Base-by-base conservation (phyloP, 92 coral and sea anemone genomes). In the Palythoa grandis region DNA sequence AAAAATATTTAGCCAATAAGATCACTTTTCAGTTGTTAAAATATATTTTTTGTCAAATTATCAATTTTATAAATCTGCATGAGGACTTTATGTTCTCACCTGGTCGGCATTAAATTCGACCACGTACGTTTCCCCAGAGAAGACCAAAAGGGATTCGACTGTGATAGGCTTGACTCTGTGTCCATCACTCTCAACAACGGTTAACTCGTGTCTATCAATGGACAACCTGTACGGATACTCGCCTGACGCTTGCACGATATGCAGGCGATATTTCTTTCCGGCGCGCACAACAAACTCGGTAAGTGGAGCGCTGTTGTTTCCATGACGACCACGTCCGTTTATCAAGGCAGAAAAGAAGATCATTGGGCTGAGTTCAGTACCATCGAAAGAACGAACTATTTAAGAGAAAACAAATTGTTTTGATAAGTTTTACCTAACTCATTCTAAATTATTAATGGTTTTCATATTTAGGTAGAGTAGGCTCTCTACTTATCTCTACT, bases 161-260 rank as follows among this genome's bases (percentile, higher is more conserved):
- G 37, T 75, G 12, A 82, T 72, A 3, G 95, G 95, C 54, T 89
- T 52, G 5, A 89, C 90, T 7, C 87, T 88, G 60, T 89, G 77
- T 2, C 95, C 95, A 83, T 92, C 92, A 52, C 86, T 74, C 84
- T 89, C 95, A 22, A 92, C 71, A 8, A 92, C 92, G 48, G 88
- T 89, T 11, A 92, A 57, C 67, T 86, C 56, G 58, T 92, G 95
- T 23, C 56, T 50, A 70, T 92, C 88, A 56, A 92, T 84, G 67
- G 93, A 91, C 25, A 91, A 76, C 83, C 93, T 63, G 50, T 76
- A 85, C 68, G 86, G 77, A 53, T 83, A 91, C 65, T 91, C 91
- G 9, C 67, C 52, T 60, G 84, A 69, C 24, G 93, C 86, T 67
- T 72, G 70, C n/a, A 91, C 67, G 14, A 91, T 66, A 25, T 87